Percentiles rank a stretch among this genome's conserved stretches.
Evolutionary conservation across 2,888 invertebrate species (phyloP).

Genomic region (Cacoxenus indagator): DNA sequence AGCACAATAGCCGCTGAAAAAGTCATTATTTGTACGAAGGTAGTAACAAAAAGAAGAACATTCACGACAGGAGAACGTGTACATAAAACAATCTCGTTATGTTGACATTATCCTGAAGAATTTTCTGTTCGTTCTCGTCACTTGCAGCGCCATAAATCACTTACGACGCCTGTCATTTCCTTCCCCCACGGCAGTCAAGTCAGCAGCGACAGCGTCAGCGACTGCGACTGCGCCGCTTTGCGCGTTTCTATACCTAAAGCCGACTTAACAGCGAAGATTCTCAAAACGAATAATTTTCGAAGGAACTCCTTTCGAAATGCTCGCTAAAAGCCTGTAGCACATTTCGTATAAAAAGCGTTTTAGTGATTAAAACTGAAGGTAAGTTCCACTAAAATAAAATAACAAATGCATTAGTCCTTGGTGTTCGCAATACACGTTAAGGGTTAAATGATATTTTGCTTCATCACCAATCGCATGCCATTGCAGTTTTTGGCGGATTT

Average conservation of each 20-base stretch:
- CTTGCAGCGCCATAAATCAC: constrained; percentile 68
- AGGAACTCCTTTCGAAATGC: no score
- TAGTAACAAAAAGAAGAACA: constrained; percentile 34
- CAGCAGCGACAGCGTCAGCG: neutral
- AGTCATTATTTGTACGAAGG: constrained; percentile 50
- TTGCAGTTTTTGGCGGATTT: no score
- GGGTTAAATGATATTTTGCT: no score
- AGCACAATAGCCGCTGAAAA: constrained; percentile 43
- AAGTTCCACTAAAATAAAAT: no score
- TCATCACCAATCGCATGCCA: no score
- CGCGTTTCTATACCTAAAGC: constrained; percentile 21
- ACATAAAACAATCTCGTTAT: constrained; percentile 68
- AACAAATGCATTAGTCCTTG: no score
- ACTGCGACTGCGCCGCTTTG: constrained; percentile 2
- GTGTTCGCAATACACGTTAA: no score
- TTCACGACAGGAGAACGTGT: constrained; percentile 47
- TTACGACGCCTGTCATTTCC: constrained; percentile 63
- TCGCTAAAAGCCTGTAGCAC: no score
- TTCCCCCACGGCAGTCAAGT: constrained; percentile 25
- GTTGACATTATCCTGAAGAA: constrained; percentile 68
- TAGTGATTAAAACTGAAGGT: no score
- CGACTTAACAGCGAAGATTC: no score
- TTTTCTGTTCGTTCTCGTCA: constrained; percentile 68
- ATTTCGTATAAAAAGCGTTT: no score
- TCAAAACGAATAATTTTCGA: no score